These are phyloP conservation scores for Plutomurus gul DNA, from an alignment of 1,140 invertebrate genomes.

Conservation along the genomic window DNA sequence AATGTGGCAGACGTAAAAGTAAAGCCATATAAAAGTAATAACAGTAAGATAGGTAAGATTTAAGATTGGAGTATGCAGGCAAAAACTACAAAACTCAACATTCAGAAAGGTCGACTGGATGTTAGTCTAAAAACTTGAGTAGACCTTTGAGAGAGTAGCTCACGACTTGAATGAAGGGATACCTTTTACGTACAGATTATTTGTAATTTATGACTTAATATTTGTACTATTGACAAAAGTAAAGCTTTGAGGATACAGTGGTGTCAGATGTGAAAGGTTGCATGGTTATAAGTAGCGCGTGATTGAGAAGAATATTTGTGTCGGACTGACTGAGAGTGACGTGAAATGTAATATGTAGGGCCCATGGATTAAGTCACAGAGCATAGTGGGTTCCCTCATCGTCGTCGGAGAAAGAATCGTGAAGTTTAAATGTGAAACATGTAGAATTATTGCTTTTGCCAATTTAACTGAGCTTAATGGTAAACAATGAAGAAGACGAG, in stretches of 20 bases:
- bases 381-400: not conserved
- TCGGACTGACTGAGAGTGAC: slow-evolving; percentile 2
- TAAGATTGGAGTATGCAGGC: not conserved
- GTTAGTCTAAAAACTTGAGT: not conserved
- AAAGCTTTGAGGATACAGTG: too few species aligned
- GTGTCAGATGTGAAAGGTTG: not conserved
- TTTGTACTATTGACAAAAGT: slow-evolving; percentile 32
- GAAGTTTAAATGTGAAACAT: not conserved
- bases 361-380: not conserved
- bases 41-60: not conserved
- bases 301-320: not conserved
- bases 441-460: slow-evolving; percentile 1
- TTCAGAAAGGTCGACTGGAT: not conserved
- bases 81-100: not conserved
- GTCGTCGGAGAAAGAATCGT: not conserved
- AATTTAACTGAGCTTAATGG: not conserved
- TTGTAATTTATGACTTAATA: slow-evolving; percentile 34
- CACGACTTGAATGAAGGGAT: slow-evolving; percentile 27
- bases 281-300: not conserved
- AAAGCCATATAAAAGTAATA: not conserved
- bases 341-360: not conserved
- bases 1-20: not conserved
- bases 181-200: slow-evolving; percentile 31
- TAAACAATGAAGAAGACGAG: not conserved
- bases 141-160: not conserved